These are phyloP conservation scores for Rhopalosiphum maidis DNA, from an alignment of 1,140 invertebrate genomes.

Conservation along the genomic window DNA sequence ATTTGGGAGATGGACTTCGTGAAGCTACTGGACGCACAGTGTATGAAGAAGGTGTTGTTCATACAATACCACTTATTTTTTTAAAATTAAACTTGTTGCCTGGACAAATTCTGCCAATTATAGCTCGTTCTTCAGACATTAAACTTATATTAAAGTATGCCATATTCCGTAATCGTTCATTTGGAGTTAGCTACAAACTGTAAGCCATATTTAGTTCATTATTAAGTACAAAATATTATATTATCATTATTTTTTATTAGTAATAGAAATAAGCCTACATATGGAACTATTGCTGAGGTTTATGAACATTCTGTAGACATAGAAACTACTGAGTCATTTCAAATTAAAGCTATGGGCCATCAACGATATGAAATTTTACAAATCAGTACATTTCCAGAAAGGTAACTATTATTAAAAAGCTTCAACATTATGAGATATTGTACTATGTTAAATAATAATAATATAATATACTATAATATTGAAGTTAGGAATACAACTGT, in stretches of 20 bases:
- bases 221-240: neutral
- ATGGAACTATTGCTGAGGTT: slow-evolving; percentile 39
- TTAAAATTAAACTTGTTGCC: slow-evolving; percentile 14
- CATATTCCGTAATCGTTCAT: neutral
- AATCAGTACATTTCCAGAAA: neutral
- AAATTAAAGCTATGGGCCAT: slow-evolving; percentile 52
- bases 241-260: slow-evolving; percentile 16
- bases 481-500: too few relatives aligned
- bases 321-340: neutral
- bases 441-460: neutral
- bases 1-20: slow-evolving; percentile 34
- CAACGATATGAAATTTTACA: slow-evolving; percentile 42
- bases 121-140: neutral
- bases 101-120: slow-evolving; percentile 41
- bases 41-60: slow-evolving; percentile 28
- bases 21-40: slow-evolving; percentile 34
- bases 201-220: neutral
- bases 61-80: slow-evolving; percentile 36
- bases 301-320: slow-evolving; percentile 38
- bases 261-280: slow-evolving; percentile 28
- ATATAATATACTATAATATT: too few relatives aligned
- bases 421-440: neutral
- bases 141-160: slow-evolving; percentile 22
- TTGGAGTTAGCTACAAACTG: slow-evolving; percentile 41
- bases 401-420: slow-evolving; percentile 17